Evolutionary conservation across 2,888 invertebrate species (phyloP).

Genomic region (Boloria euphrosyne): DNA sequence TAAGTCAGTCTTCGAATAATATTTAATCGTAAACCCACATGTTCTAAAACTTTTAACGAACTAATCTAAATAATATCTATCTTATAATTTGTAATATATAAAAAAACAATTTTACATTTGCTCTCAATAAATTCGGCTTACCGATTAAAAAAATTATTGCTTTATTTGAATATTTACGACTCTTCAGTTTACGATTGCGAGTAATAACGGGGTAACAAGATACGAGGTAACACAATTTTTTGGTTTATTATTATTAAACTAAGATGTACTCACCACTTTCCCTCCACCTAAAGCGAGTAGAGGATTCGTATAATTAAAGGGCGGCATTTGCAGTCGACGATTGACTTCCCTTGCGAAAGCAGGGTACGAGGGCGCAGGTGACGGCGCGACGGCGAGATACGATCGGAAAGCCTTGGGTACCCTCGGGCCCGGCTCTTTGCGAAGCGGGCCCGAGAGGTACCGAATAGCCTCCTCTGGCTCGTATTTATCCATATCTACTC

Average conservation of each 20-base stretch:
- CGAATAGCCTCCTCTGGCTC: constrained; percentile 88
- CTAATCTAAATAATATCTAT: too few relatives aligned
- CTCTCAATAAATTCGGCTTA: too few relatives aligned
- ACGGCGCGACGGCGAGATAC: constrained; percentile 92
- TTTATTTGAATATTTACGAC: constrained; percentile 1
- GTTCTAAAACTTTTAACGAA: too few relatives aligned
- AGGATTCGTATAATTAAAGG: constrained; percentile 94
- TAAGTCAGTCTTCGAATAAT: too few relatives aligned
- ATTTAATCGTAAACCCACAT: too few relatives aligned
- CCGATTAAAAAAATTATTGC: background rate
- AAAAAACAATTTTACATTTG: too few relatives aligned
- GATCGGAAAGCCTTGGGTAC: constrained; percentile 89
- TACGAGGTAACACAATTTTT: background rate
- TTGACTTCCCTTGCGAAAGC: constrained; percentile 90
- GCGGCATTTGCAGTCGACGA: constrained; percentile 90
- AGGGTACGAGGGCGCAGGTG: constrained; percentile 87
- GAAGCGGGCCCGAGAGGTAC: constrained; percentile 89
- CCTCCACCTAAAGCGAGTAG: constrained; percentile 86
- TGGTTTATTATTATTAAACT: background rate
- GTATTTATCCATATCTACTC: constrained; percentile 94
- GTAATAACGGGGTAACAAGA: background rate
- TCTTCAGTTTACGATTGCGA: background rate
- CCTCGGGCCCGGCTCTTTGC: constrained; percentile 83
- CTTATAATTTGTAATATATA: too few relatives aligned
- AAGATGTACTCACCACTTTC: constrained; percentile 83